These are phyloP conservation scores for Microctenopoma steveboyesi DNA, from an alignment of 2,797 vertebrate genomes.

Conservation along the genomic window DNA sequence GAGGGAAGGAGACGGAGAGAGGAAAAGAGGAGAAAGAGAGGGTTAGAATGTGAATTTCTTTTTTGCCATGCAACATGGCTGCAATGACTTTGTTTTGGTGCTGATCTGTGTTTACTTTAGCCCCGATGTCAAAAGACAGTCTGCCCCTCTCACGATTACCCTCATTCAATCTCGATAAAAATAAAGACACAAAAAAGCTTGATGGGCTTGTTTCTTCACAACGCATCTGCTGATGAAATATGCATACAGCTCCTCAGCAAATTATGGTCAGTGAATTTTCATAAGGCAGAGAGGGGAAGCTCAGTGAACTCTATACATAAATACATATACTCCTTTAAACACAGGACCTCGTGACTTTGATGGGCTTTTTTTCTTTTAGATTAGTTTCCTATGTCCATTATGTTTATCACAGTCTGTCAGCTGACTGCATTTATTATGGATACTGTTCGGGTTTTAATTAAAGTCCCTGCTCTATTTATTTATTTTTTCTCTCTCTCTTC, in stretches of 20 bases:
- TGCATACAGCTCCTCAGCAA: constrained; percentile 79
- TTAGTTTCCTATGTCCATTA: constrained; percentile 56
- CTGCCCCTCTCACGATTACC: constrained; percentile 42
- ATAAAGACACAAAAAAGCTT: constrained; percentile 62
- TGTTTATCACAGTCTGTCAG: constrained; percentile 57
- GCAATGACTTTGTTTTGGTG: constrained; percentile 41
- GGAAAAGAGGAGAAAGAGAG: constrained; percentile 47
- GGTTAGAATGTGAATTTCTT: constrained; percentile 20
- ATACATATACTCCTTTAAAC: constrained; percentile 71
- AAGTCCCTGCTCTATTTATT: constrained; percentile 27
- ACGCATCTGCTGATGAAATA: constrained; percentile 78
- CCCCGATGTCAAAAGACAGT: constrained; percentile 58
- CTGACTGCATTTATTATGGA: constrained; percentile 47
- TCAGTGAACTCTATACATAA: constrained; percentile 80
- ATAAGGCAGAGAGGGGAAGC: constrained; percentile 73
- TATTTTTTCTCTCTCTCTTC: constrained; percentile 1
- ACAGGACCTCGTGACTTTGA: constrained; percentile 68
- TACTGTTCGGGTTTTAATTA: constrained; percentile 60
- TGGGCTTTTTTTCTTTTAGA: constrained; percentile 39
- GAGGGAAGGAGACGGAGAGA: constrained; percentile 56
- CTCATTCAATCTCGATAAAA: constrained; percentile 66
- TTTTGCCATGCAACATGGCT: constrained; percentile 31
- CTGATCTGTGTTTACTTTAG: constrained; percentile 69
- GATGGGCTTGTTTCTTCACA: constrained; percentile 71
- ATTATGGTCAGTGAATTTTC: constrained; percentile 82